Conservation (phyloP, 1,140 invertebrate genomes). For the Drosophila dunni region DNA sequence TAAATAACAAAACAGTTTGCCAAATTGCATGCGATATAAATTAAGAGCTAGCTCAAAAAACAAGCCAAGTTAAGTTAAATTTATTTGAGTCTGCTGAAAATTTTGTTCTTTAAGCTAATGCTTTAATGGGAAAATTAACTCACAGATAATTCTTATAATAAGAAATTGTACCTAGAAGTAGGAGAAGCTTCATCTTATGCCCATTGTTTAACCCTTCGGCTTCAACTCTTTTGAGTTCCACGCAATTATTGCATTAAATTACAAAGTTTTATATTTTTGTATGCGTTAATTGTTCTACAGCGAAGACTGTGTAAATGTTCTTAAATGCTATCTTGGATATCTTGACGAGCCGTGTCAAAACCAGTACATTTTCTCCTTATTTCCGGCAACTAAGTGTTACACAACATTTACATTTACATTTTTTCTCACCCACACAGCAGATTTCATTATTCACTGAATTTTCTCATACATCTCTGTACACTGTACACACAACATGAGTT, state of each 20-base stretch:
- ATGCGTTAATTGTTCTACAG: background rate
- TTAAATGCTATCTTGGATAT: constrained; percentile 11
- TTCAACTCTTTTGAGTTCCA: background rate
- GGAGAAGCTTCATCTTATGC: background rate
- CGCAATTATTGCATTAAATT: background rate
- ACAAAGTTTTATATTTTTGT: background rate
- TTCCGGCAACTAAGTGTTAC: constrained; percentile 46
- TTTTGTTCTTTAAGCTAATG: background rate
- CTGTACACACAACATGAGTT: constrained; percentile 18
- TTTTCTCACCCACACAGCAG: constrained; percentile 36
- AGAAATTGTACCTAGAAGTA: background rate
- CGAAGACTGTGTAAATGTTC: background rate
- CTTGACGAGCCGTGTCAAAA: background rate
- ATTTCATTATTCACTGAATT: constrained; percentile 33
- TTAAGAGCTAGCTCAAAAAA: background rate
- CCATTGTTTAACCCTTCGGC: background rate
- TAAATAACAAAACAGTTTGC: constrained; percentile 33
- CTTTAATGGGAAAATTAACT: background rate
- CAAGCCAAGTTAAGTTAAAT: background rate
- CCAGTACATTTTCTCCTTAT: constrained; percentile 23
- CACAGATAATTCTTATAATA: background rate
- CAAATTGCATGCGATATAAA: constrained; percentile 24
- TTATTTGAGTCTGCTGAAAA: background rate
- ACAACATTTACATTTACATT: constrained; percentile 30
- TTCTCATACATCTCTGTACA: constrained; percentile 26